Conservation (phyloP, 1,140 invertebrate genomes). For the Saccostrea glomerata region DNA sequence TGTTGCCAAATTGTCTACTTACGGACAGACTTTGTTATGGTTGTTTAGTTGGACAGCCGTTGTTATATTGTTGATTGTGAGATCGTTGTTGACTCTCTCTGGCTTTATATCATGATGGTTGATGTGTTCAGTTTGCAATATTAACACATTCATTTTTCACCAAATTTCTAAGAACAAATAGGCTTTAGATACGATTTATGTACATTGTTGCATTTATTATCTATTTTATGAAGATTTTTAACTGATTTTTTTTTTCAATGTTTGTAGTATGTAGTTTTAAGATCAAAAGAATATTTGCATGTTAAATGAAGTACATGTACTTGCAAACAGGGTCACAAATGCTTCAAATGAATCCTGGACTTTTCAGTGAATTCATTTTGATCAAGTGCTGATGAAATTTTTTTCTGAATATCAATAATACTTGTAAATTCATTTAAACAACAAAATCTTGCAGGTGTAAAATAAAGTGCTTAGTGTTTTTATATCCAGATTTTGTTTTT, state of each 20-base stretch:
- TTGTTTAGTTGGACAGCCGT: constrained; percentile 18
- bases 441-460: too few species aligned
- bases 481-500: not conserved
- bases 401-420: too few species aligned
- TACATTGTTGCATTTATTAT: constrained; percentile 25
- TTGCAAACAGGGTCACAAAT: not conserved
- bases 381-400: too few species aligned
- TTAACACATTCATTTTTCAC: constrained; percentile 5
- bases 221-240: constrained; percentile 2
- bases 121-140: constrained; percentile 36
- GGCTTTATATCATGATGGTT: not conserved
- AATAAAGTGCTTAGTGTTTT: too few species aligned
- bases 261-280: constrained; percentile 1
- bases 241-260: not conserved
- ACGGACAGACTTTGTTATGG: constrained; percentile 16
- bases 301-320: not conserved
- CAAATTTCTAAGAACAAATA: constrained; percentile 35
- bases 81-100: constrained; percentile 3
- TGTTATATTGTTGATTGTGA: constrained; percentile 36
- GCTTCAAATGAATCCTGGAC: not conserved
- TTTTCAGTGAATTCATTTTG: too few species aligned
- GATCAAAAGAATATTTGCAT: constrained; percentile 6
- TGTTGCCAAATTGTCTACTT: constrained; percentile 27
- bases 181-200: constrained; percentile 22
- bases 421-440: too few species aligned